Conservation (phyloP, 2,888 invertebrate species). For the Prionchulus punctatus region DNA sequence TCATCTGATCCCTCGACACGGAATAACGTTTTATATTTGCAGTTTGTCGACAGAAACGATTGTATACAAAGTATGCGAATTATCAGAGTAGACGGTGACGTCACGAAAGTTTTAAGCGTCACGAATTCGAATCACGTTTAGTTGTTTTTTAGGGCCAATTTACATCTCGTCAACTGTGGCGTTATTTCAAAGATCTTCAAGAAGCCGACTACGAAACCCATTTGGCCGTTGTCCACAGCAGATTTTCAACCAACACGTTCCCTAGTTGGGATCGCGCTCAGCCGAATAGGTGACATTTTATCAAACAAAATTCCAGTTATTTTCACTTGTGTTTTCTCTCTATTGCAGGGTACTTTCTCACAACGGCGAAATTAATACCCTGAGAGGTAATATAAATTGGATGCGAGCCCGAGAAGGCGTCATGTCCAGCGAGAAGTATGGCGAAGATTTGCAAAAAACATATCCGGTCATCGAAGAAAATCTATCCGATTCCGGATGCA, state of each 20-base stretch:
- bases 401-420: slow-evolving; percentile 98
- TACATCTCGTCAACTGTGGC: slow-evolving; percentile 82
- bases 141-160: slow-evolving; percentile 54
- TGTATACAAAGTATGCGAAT: slow-evolving; percentile 59
- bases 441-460: slow-evolving; percentile 63
- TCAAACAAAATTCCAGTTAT: not conserved
- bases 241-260: slow-evolving; percentile 98
- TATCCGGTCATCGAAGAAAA: slow-evolving; percentile 96
- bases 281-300: slow-evolving; percentile 57
- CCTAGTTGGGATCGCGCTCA: slow-evolving; percentile 99
- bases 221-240: slow-evolving; percentile 84
- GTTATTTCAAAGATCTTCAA: slow-evolving; percentile 49
- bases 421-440: slow-evolving; percentile 67
- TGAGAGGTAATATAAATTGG: slow-evolving; percentile 90
- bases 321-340: slow-evolving; percentile 38
- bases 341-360: slow-evolving; percentile 83
- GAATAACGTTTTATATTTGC: slow-evolving; percentile 82
- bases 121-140: too few species aligned
- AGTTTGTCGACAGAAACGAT: slow-evolving; percentile 73
- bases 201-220: slow-evolving; percentile 61
- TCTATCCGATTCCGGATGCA: slow-evolving; percentile 89
- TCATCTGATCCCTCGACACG: slow-evolving; percentile 66
- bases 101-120: not conserved
- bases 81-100: not conserved
- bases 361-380: slow-evolving; percentile 97